Evolutionary conservation across 2,888 invertebrate genomes (phyloP).

Genomic region (Acanthosepion esculentum): DNA sequence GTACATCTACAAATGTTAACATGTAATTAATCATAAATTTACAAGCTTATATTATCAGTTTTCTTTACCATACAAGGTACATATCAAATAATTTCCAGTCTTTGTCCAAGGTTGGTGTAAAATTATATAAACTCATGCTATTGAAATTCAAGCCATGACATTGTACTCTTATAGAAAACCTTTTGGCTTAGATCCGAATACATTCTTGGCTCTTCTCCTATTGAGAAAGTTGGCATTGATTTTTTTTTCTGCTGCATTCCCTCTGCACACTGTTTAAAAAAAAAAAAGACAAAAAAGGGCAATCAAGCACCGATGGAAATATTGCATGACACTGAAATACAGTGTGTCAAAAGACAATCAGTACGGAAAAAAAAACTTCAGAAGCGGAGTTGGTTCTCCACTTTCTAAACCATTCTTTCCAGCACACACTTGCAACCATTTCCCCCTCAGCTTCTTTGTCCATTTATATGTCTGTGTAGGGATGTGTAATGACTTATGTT

Average conservation of each 20-base stretch:
- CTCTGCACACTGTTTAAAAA: not conserved
- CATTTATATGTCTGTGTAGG: not conserved
- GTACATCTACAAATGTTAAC: not conserved
- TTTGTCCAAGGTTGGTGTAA: not conserved
- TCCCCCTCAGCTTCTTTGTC: not conserved
- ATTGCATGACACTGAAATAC: slow-evolving; percentile 23
- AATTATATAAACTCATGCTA: not conserved
- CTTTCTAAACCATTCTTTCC: not conserved
- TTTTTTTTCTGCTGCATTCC: not conserved
- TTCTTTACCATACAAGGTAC: not conserved
- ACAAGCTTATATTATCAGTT: not conserved
- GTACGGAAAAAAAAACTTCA: not conserved
- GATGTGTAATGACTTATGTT: slow-evolving; percentile 33
- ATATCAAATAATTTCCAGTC: not conserved
- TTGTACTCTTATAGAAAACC: not conserved
- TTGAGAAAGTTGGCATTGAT: not conserved
- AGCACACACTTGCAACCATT: not conserved
- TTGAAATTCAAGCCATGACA: slow-evolving; percentile 8
- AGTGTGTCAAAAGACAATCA: not conserved
- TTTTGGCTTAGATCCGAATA: not conserved
- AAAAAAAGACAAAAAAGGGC: not conserved
- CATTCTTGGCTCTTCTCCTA: not conserved
- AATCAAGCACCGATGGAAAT: not conserved
- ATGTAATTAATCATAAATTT: slow-evolving; percentile 21
- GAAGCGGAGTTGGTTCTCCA: not conserved